phyloP scores from a whole-genome alignment of 2,797 vertebrate genomes.

The Triplophysa bombifrons region DNA sequence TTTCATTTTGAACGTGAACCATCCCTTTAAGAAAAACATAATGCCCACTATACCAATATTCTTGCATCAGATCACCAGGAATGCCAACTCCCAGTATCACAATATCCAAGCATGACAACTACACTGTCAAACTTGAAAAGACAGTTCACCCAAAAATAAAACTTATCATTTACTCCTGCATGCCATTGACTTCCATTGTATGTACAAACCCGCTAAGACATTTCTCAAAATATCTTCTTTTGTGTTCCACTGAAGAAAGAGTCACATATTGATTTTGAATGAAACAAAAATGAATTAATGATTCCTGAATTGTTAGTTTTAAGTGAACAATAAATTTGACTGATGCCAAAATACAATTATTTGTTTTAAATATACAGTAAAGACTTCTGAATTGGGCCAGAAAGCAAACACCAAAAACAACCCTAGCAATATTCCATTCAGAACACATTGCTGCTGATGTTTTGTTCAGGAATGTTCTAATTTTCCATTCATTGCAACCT shows the following conservation, averaged over 20 bases:
- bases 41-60: background rate
- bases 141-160: no score
- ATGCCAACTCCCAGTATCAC: background rate
- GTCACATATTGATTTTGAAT: no score
- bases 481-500: slow-evolving; percentile 3
- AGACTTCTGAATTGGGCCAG: background rate
- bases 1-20: no score
- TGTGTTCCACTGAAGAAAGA: no score
- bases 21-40: background rate
- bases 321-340: no score
- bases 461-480: background rate
- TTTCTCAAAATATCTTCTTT: no score
- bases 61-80: background rate
- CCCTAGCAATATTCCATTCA: background rate
- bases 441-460: background rate
- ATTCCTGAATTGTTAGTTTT: no score
- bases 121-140: background rate
- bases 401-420: background rate
- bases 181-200: no score
- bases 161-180: no score
- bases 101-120: background rate
- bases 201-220: no score
- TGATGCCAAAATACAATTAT: no score
- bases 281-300: no score
- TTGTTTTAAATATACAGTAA: background rate